Evolutionary conservation across 2,797 vertebrate species (phyloP).

Genomic region (Botia kubotai): DNA sequence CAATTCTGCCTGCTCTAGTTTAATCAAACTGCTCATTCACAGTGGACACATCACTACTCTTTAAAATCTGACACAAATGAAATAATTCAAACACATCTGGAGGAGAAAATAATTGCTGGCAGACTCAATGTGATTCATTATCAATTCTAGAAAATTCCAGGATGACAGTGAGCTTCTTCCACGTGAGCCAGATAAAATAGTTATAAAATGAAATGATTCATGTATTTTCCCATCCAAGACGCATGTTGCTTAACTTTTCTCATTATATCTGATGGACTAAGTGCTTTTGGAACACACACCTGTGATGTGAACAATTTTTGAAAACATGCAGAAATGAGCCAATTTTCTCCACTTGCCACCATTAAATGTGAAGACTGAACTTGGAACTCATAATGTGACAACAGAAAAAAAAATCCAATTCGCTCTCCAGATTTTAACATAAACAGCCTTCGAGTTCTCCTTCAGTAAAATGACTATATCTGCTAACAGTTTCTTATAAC

Average conservation of each 20-base stretch:
- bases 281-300: slow-evolving; percentile 46
- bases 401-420: slow-evolving; percentile 30
- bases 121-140: slow-evolving; percentile 15
- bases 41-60: neutral
- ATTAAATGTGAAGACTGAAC: slow-evolving; percentile 25
- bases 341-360: slow-evolving; percentile 1
- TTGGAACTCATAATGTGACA: slow-evolving; percentile 8
- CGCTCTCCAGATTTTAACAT: neutral
- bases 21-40: neutral
- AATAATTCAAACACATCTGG: neutral
- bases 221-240: slow-evolving; percentile 28
- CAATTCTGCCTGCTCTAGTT: neutral
- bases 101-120: neutral
- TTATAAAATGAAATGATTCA: slow-evolving; percentile 45
- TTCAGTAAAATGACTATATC: neutral
- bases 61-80: slow-evolving; percentile 10
- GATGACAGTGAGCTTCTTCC: neutral
- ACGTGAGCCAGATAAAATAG: slow-evolving; percentile 49
- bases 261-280: slow-evolving; percentile 33
- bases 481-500: neutral
- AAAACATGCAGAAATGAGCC: slow-evolving; percentile 46
- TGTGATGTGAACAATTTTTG: slow-evolving; percentile 32
- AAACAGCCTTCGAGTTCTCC: neutral
- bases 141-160: slow-evolving; percentile 3
- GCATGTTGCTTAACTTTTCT: slow-evolving; percentile 39